Evolutionary conservation across 2,113 vertebrate species (phyloP), one percentile per base, ranked within the genome.

Genomic region (Oreochromis niloticus): DNA sequence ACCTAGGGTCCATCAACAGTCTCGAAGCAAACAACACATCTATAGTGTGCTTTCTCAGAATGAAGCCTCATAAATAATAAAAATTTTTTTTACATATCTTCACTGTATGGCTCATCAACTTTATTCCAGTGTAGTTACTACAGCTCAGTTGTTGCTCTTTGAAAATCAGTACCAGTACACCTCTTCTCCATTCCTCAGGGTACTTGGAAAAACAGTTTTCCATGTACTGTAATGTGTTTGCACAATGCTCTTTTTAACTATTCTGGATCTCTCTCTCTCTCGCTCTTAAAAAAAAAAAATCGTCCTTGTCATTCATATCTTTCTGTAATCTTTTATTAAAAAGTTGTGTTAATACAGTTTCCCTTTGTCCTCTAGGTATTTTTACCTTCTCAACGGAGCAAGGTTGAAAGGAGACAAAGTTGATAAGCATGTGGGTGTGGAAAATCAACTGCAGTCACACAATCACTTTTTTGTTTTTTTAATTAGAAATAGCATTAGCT

Each of bases 401-500:
- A 68, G 41, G 30, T 14, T 50, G 43, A 50, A 78, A 41, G 27
- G 9, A 78, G 10, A 46, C 48, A 43, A 36, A 8, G n/a, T 14
- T 16, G 56, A 79, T 14, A 22, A 2, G n/a, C 9, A 59, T 8
- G 19, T 22, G 9, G 3, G 30, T 68, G 27, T 39, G 61, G 5
- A 83, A 66, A 82, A 75, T 78, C 34, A 43, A 79, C 4, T 22
- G 3, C 14, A 46, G n/a, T 39, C 48, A 71, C 22, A 32, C 24
- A 57, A 48, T 86, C 83, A 84, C 71, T 19, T 80, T 2, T 55
- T 59, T 59, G 1, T 57, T 66, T 94, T 85, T 73, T 83, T 83
- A 43, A 92, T 95, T 95, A 95, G 91, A 95, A 96, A 95, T 93
- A 90, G 89, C 88, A 92, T 93, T 94, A 88, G 85, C 94, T 95